phyloP scores from a whole-genome alignment of 2,888 invertebrate genomes.

The Drosophila gaucha region DNA sequence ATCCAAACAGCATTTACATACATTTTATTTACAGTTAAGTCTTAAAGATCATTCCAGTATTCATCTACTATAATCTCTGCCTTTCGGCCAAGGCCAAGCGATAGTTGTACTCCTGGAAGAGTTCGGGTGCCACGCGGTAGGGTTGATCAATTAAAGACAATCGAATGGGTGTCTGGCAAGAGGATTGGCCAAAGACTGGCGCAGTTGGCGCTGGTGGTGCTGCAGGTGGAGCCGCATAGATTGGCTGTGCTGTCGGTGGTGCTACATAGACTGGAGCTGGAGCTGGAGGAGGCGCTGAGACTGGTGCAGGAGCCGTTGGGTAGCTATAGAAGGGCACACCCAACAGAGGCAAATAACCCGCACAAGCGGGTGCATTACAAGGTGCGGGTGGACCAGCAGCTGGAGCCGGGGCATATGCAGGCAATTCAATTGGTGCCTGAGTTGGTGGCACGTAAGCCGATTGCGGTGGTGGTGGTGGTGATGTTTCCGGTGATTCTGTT shows the following conservation, averaged over 20 bases:
- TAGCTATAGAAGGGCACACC: constrained; percentile 50
- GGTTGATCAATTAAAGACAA: constrained; percentile 74
- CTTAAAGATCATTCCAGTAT: constrained; percentile 4
- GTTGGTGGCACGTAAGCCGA: constrained; percentile 9
- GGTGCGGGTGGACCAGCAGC: constrained; percentile 12
- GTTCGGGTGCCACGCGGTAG: constrained; percentile 75
- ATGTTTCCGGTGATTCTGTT: constrained; percentile 6
- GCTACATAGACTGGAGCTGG: constrained; percentile 26
- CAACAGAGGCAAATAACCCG: constrained; percentile 44
- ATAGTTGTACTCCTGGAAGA: constrained; percentile 70
- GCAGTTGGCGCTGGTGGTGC: constrained; percentile 15
- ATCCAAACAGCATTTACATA: constrained; percentile 34
- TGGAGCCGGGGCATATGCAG: background rate
- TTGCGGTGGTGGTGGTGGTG: constrained; percentile 5
- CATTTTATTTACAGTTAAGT: constrained; percentile 70
- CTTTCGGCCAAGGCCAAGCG: constrained; percentile 51
- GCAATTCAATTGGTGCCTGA: background rate
- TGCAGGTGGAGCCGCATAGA: constrained; percentile 21
- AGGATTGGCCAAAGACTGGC: constrained; percentile 24
- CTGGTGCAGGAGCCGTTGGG: constrained; percentile 1
- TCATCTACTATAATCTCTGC: constrained; percentile 28
- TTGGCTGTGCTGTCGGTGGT: constrained; percentile 23
- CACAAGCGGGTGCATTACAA: constrained; percentile 48
- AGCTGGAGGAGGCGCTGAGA: constrained; percentile 9
- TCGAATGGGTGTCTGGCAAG: constrained; percentile 57